Conservation (phyloP, 2,888 invertebrate genomes). For the Patella ulyssiponensis region DNA sequence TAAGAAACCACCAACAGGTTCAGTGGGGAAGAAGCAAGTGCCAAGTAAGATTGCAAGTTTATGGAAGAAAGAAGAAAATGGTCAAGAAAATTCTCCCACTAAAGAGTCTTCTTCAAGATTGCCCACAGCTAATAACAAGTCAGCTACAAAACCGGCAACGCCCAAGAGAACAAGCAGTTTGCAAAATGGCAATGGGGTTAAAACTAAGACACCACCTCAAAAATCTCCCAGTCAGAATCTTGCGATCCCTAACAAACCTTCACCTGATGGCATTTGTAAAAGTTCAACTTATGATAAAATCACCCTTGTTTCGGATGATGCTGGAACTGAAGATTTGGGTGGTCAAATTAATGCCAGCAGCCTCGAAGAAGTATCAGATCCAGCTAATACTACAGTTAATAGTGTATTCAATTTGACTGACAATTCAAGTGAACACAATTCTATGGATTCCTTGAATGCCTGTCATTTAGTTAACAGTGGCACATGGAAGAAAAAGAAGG, state of each 20-base stretch:
- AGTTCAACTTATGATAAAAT: slow-evolving; percentile 72
- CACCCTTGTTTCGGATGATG: slow-evolving; percentile 17
- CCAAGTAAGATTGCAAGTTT: slow-evolving; percentile 85
- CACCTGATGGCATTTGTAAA: slow-evolving; percentile 52
- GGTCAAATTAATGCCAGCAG: neutral
- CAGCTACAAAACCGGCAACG: slow-evolving; percentile 19
- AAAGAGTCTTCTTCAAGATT: slow-evolving; percentile 23
- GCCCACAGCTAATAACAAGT: slow-evolving; percentile 28
- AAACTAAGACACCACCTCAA: slow-evolving; percentile 24
- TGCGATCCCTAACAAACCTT: slow-evolving; percentile 29
- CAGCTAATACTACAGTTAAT: neutral
- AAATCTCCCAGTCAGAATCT: slow-evolving; percentile 36
- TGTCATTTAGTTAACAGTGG: slow-evolving; percentile 43
- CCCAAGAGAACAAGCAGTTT: slow-evolving; percentile 26
- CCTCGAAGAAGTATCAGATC: neutral
- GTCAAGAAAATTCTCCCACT: slow-evolving; percentile 30
- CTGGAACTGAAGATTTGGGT: neutral
- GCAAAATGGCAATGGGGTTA: slow-evolving; percentile 21
- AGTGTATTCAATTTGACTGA: slow-evolving; percentile 10
- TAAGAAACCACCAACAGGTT: slow-evolving; percentile 29
- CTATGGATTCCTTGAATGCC: slow-evolving; percentile 40
- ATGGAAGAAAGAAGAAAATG: slow-evolving; percentile 80
- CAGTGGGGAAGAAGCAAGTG: slow-evolving; percentile 54
- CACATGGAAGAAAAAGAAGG: slow-evolving; percentile 61
- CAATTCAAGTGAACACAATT: slow-evolving; percentile 1